Percentiles rank a stretch among this genome's conserved stretches.
Evolutionary conservation across 1,140 invertebrate genomes (phyloP).

Genomic region (Copidosoma floridanum): DNA sequence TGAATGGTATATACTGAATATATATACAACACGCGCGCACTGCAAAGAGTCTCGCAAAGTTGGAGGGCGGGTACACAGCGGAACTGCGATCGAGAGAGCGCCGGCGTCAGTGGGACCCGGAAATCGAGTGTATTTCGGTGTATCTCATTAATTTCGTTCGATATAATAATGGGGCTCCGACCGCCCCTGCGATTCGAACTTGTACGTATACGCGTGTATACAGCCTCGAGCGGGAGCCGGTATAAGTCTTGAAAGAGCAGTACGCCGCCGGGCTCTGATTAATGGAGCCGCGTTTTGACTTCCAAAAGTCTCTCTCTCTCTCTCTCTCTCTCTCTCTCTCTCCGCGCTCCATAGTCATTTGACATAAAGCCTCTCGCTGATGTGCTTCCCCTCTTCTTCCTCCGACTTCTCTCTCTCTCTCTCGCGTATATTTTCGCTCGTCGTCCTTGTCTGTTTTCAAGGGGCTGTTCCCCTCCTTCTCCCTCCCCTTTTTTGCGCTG

Average conservation of each 20-base stretch:
- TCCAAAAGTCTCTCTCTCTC: conserved; percentile 33
- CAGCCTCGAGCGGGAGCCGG: neutral
- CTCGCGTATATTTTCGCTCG: conserved; percentile 26
- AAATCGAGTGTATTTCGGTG: conserved; percentile 57
- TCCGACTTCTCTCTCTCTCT: too few species aligned
- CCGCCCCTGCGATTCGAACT: conserved; percentile 25
- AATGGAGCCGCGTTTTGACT: conserved; percentile 51
- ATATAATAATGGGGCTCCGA: conserved; percentile 53
- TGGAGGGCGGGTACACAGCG: too few species aligned
- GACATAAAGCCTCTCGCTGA: too few species aligned
- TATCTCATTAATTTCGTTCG: conserved; percentile 58
- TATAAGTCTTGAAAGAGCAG: neutral
- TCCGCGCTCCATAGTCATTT: conserved; percentile 35
- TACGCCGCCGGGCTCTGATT: conserved; percentile 43
- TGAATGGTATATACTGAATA: too few species aligned
- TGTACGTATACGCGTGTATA: too few species aligned
- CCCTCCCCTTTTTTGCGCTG: too few species aligned
- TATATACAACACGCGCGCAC: too few species aligned
- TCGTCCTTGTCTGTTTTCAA: conserved; percentile 13
- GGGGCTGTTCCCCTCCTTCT: neutral
- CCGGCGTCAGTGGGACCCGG: conserved; percentile 34
- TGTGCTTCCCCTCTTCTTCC: too few species aligned
- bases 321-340: conserved; percentile 26
- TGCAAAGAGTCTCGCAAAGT: too few species aligned
- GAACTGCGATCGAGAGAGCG: too few species aligned